Evolutionary conservation across 2,113 vertebrate species (phyloP).

Genomic region (Xenopus borealis): DNA sequence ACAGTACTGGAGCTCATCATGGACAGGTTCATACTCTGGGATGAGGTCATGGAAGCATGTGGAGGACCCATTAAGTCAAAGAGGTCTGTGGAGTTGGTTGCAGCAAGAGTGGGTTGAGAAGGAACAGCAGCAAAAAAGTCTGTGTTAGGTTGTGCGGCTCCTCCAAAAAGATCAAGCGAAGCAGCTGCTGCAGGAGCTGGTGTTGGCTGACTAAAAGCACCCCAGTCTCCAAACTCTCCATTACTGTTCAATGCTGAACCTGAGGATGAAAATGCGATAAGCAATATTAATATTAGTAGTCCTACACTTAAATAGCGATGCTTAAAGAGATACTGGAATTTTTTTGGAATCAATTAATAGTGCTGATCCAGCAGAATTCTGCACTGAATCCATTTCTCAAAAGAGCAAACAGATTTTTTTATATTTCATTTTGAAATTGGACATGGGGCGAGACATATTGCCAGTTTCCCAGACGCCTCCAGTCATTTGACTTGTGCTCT

Average conservation of each 20-base stretch:
- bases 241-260: conserved; percentile 72
- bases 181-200: conserved; percentile 64
- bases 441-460: no score
- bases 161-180: conserved; percentile 61
- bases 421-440: no score
- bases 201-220: conserved; percentile 83
- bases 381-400: no score
- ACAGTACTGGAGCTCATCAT: conserved; percentile 77
- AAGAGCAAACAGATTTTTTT: no score
- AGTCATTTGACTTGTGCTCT: no score
- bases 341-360: no score
- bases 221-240: conserved; percentile 94
- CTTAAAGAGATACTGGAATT: no score
- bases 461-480: no score
- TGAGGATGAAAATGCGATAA: conserved; percentile 43
- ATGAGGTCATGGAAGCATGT: conserved; percentile 78
- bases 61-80: conserved; percentile 87
- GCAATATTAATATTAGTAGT: no score
- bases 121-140: conserved; percentile 52
- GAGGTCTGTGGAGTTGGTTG: conserved; percentile 73
- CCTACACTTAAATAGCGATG: no score
- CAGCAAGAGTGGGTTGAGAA: conserved; percentile 53
- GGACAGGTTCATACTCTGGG: conserved; percentile 91
- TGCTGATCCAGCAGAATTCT: no score
- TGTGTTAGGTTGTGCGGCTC: conserved; percentile 57